Conservation (phyloP, 2,113 vertebrate genomes). For the Ranitomeya variabilis region DNA sequence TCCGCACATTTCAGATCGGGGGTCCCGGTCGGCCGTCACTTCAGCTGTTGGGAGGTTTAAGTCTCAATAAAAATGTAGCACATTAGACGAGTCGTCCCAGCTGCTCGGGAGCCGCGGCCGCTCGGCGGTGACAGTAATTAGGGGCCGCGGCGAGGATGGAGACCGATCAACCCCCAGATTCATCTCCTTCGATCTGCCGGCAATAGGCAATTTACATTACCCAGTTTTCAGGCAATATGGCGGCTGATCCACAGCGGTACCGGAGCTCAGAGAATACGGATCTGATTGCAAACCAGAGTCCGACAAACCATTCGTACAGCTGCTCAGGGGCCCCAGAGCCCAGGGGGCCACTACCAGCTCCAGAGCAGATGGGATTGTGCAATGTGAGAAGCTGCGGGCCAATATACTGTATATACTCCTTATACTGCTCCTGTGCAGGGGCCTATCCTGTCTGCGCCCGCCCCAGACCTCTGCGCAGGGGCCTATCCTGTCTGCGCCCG, state of each 20-base stretch:
- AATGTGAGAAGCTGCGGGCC: too few relatives aligned
- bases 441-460: too few relatives aligned
- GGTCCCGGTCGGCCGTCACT: constrained; percentile 4
- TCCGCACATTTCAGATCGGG: background rate
- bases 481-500: too few relatives aligned
- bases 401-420: too few relatives aligned
- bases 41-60: constrained; percentile 36
- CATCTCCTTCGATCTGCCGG: background rate
- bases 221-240: background rate
- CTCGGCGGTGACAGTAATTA: background rate
- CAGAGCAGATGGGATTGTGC: too few relatives aligned
- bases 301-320: too few relatives aligned
- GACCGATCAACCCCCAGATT: constrained; percentile 11
- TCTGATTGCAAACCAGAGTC: background rate
- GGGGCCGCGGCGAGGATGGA: background rate
- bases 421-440: too few relatives aligned
- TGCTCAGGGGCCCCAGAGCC: too few relatives aligned
- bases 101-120: background rate
- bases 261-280: background rate
- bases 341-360: too few relatives aligned
- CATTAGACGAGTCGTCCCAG: constrained; percentile 48
- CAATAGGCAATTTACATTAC: background rate
- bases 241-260: too few relatives aligned
- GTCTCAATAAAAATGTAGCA: constrained; percentile 51
- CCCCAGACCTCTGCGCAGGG: too few relatives aligned